Conservation (phyloP, 2,797 vertebrate genomes). For the Todus mexicanus region DNA sequence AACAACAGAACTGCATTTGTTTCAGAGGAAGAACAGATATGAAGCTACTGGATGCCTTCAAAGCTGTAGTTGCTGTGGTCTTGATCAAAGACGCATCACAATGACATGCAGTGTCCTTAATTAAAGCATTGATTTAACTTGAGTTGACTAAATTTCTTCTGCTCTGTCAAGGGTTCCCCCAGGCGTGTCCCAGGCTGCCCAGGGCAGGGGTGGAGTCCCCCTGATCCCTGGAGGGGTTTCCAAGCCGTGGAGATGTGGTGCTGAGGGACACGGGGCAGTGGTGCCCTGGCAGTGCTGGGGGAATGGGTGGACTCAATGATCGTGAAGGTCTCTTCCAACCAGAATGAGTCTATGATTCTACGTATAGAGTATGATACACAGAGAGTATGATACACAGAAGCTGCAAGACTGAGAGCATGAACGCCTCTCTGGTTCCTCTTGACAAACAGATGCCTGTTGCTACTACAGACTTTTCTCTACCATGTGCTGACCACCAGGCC, state of each 20-base stretch:
- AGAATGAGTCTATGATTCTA: background rate
- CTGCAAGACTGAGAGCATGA: background rate
- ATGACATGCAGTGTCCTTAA: background rate
- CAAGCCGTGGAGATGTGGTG: too few species aligned
- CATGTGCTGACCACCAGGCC: background rate
- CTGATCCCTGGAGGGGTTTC: too few species aligned
- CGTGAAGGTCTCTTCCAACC: background rate
- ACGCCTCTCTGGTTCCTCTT: background rate
- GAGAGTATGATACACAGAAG: too few species aligned
- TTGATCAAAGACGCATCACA: background rate
- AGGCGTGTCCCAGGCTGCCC: too few species aligned
- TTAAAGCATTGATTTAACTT: background rate
- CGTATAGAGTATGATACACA: background rate
- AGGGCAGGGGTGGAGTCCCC: too few species aligned
- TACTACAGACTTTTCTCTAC: background rate
- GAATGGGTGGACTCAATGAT: too few species aligned
- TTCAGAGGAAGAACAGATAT: background rate
- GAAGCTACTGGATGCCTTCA: background rate
- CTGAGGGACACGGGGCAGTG: too few species aligned
- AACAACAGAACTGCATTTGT: background rate
- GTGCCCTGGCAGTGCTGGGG: too few species aligned
- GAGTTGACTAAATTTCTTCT: background rate
- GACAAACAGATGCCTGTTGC: background rate
- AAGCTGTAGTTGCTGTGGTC: background rate
- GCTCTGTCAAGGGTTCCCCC: too few species aligned